These are phyloP conservation scores for Zaprionus davidi DNA, from an alignment of 1,140 invertebrate genomes.

Conservation along the genomic window DNA sequence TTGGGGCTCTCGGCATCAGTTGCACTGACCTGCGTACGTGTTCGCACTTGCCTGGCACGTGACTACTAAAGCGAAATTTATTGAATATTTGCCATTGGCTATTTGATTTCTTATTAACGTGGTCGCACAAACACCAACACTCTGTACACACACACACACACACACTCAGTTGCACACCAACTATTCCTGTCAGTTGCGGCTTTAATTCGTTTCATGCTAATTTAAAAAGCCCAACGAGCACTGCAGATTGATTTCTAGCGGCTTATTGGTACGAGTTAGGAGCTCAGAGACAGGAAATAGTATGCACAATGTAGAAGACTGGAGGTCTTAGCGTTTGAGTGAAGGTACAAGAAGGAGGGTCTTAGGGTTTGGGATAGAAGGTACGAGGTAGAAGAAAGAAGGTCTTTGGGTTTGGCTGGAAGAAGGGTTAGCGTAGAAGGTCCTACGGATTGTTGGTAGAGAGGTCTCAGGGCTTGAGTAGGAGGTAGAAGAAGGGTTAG, in stretches of 20 bases:
- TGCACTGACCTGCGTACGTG: constrained; percentile 70
- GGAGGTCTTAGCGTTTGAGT: no score
- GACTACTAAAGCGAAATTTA: constrained; percentile 76
- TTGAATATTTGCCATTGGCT: constrained; percentile 82
- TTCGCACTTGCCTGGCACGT: constrained; percentile 77
- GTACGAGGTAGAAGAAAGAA: no score
- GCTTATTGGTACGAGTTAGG: neutral
- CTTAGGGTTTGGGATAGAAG: no score
- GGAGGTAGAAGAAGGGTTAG: no score
- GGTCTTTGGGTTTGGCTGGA: no score
- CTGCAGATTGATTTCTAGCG: neutral
- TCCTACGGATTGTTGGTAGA: no score
- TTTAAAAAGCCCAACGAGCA: constrained; percentile 31
- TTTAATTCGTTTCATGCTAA: constrained; percentile 60
- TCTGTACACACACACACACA: constrained; percentile 8
- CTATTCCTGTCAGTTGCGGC: constrained; percentile 9
- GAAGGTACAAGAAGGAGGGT: no score
- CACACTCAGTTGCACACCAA: neutral
- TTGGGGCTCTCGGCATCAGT: constrained; percentile 63
- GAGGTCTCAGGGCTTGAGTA: no score
- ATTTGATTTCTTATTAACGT: constrained; percentile 81
- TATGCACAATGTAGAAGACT: no score
- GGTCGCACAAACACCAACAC: constrained; percentile 11
- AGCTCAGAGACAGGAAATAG: no score
- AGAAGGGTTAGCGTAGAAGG: no score